Evolutionary conservation across 2,113 vertebrate genomes (phyloP), one percentile per base, ranked within the genome.

Genomic region (Etheostoma cragini): DNA sequence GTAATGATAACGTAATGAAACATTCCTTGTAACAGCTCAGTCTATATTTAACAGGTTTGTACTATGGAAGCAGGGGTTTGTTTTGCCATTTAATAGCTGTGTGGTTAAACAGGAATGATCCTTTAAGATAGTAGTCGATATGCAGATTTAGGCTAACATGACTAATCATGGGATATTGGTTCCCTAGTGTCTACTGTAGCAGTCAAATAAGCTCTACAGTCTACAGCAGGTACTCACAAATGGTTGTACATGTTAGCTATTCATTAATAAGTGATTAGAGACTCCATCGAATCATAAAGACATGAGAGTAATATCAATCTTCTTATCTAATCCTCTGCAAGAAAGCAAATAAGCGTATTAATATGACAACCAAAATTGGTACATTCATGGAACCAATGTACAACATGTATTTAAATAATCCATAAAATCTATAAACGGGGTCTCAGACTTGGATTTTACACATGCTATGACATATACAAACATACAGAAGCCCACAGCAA

Each of bases 401-500:
- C 10, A 11, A 10, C 11, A 42, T 42, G 10, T 42, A 42, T 3
- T 42, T 42, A 11, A 42, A 42, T 42, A 42, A 42, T 42, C 38
- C 8, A 38, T 35, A 35, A 8, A 35, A 72, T 62, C 30, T 14
- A 45, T n/a, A 65, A 52, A 47, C 13, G 49, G n/a, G 17, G 19
- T 24, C 56, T 63, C 38, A n/a, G 50, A 53, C 8, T n/a, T 69
- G 17, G 22, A 53, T 57, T 75, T 46, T 15, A 45, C 15, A 65
- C 66, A 46, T 42, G 38, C 38, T 10, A n/a, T 53, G 21, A 67
- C 30, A 53, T 8, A 45, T 35, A 19, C 30, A 67, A 22, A 57
- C 6, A 24, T 24, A 33, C 12, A 47, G 13, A 72, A 33, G 62
- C 38, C 17, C 68, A 79, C 52, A 53, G 47, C 21, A 84, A 45